phyloP scores from a whole-genome alignment of 2,888 invertebrate species.

The Rutpela maculata region DNA sequence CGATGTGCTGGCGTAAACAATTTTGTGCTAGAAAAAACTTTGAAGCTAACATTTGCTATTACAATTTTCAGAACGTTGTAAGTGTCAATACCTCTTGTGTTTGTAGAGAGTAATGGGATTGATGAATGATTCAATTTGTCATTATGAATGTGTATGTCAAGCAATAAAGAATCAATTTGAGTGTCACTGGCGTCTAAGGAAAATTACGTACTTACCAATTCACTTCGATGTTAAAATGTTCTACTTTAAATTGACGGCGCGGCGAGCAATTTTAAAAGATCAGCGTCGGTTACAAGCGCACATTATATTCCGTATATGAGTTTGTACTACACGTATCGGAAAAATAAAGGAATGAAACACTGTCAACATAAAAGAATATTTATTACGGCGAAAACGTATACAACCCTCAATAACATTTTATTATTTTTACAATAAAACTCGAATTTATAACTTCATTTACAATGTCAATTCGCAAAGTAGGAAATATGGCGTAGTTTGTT shows the following conservation, averaged over 20 bases:
- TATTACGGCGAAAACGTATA: slow-evolving; percentile 41
- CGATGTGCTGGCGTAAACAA: too few species aligned
- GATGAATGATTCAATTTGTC: too few species aligned
- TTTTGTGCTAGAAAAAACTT: too few species aligned
- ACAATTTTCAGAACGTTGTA: too few species aligned
- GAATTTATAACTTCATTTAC: slow-evolving; percentile 45
- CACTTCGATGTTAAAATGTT: slow-evolving; percentile 8
- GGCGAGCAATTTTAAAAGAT: slow-evolving; percentile 40
- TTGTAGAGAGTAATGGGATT: too few species aligned
- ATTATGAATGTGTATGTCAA: neutral
- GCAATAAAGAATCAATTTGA: neutral
- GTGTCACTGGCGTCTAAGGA: neutral
- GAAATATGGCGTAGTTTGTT: slow-evolving; percentile 27
- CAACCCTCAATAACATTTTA: slow-evolving; percentile 40
- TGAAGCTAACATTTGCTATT: too few species aligned
- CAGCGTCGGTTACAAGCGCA: slow-evolving; percentile 43
- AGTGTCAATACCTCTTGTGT: too few species aligned
- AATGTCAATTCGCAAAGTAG: slow-evolving; percentile 30
- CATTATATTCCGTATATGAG: slow-evolving; percentile 40
- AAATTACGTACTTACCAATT: neutral
- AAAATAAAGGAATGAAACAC: slow-evolving; percentile 44
- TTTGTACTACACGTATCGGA: slow-evolving; percentile 24
- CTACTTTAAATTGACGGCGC: slow-evolving; percentile 29
- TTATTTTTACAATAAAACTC: slow-evolving; percentile 48
- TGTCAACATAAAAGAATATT: slow-evolving; percentile 52